Percentiles rank a stretch among this genome's conserved stretches.
These are phyloP conservation scores for Platichthys stellatus DNA, from an alignment of 2,113 vertebrate species.

Conservation along the genomic window DNA sequence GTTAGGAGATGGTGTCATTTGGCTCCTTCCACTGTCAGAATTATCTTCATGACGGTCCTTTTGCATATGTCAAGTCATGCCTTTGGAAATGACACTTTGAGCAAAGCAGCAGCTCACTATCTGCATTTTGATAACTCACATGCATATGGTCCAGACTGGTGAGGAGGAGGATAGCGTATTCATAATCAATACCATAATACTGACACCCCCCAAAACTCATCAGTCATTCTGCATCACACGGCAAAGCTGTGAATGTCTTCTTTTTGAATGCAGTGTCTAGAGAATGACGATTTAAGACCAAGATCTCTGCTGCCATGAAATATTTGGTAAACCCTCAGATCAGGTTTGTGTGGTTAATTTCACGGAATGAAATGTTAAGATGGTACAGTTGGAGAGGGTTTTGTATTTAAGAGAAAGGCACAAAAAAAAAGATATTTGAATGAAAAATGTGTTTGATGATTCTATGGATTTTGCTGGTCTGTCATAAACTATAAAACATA, in stretches of 20 bases:
- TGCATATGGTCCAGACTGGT: conserved; percentile 57
- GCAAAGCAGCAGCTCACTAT: conserved; percentile 48
- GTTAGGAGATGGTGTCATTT: conserved; percentile 45
- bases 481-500: conserved; percentile 28
- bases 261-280: conserved; percentile 16
- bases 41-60: conserved; percentile 51
- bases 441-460: not conserved
- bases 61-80: conserved; percentile 77
- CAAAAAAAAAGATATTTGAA: conserved; percentile 31
- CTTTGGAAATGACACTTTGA: conserved; percentile 79
- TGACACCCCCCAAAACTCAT: conserved; percentile 37
- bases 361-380: conserved; percentile 35
- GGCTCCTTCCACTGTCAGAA: conserved; percentile 40
- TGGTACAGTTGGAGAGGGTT: conserved; percentile 24
- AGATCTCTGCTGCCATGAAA: conserved; percentile 26
- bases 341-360: conserved; percentile 48
- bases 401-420: not conserved
- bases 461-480: conserved; percentile 28
- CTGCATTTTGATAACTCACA: conserved; percentile 72
- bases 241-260: conserved; percentile 36
- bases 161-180: conserved; percentile 51
- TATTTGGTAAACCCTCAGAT: conserved; percentile 41
- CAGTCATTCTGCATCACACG: conserved; percentile 41
- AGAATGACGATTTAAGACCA: conserved; percentile 44
- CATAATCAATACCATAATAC: conserved; percentile 62